phyloP scores from a whole-genome alignment of 2,113 vertebrate species.

The Pelodiscus sinensis region DNA sequence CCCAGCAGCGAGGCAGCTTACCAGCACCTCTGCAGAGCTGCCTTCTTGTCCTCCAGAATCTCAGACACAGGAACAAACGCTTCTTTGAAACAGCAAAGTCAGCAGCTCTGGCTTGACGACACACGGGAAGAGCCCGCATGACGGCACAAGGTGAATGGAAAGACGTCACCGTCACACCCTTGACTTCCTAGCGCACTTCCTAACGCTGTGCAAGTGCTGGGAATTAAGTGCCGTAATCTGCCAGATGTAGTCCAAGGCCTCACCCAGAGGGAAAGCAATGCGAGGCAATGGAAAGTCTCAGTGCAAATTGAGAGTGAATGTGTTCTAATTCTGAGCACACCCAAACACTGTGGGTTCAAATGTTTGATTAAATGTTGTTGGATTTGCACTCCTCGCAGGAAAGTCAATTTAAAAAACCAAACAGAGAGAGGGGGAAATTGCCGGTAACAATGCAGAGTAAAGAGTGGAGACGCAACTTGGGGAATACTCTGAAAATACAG shows the following conservation, averaged over 20 bases:
- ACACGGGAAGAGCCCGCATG: neutral
- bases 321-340: neutral
- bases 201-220: accelerated
- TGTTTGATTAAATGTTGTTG: neutral
- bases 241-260: neutral
- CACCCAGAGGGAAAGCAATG: accelerated
- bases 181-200: neutral
- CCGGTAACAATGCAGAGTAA: neutral
- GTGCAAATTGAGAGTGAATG: neutral
- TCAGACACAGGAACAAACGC: neutral
- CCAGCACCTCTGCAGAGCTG: neutral
- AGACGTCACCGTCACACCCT: neutral
- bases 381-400: neutral
- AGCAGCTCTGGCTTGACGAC: neutral
- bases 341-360: neutral
- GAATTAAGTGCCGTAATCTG: neutral
- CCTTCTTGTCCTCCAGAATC: neutral
- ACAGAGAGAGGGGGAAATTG: accelerated
- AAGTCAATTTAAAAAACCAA: neutral
- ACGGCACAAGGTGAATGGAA: neutral
- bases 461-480: neutral
- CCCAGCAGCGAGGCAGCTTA: neutral
- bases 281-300: neutral
- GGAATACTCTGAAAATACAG: accelerated
- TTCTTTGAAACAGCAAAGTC: neutral